Evolutionary conservation across 2,113 vertebrate genomes (phyloP), one percentile per base, ranked within the genome.

Genomic region (Ceyx margarethae): DNA sequence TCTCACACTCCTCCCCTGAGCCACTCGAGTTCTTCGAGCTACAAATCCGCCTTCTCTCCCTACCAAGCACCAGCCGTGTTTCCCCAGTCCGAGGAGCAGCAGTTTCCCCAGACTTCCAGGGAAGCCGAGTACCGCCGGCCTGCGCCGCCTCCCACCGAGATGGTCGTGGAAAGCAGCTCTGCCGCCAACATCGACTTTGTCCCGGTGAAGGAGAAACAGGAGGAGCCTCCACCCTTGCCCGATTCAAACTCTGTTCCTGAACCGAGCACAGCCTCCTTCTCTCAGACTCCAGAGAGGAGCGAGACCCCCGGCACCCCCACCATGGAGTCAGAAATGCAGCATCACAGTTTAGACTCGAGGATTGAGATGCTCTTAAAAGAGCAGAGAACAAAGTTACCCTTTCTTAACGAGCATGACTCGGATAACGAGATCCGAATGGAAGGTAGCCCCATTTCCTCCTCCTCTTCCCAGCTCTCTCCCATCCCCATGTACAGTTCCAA

Each of bases 351-450:
- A 96, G 99, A 99, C 95, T 99, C 99, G 0, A 98, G 99, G 81
- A 99, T 99, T 35, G 99, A 99, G 97, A 99, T 99, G 99, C 98
- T 99, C 93, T 97, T 99, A 90, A 99, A 99, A 97, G 99, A 99
- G 94, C 99, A 99, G 96, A 97, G 98, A 96, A 98, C 98, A 96
- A 99, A 99, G 92, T 95, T 99, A 89, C 98, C 98, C n/a, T 99
- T 99, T 96, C 97, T 99, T 33, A 98, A 97, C 0, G 99, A 98
- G 85, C 98, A 98, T 40, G 99, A 99, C 97, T 99, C 99, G 0
- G 99, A 99, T 95, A 97, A 97, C 0, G 99, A 99, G 95, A 96
- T 99, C 91, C 98, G 98, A 93, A 99, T 99, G 99, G 99, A 99
- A 95, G 98, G 98, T 50, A 99, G 99, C 93, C 99, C 99, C 1